Evolutionary conservation across 2,888 invertebrate genomes (phyloP).

Genomic region (Steromphala cineraria): DNA sequence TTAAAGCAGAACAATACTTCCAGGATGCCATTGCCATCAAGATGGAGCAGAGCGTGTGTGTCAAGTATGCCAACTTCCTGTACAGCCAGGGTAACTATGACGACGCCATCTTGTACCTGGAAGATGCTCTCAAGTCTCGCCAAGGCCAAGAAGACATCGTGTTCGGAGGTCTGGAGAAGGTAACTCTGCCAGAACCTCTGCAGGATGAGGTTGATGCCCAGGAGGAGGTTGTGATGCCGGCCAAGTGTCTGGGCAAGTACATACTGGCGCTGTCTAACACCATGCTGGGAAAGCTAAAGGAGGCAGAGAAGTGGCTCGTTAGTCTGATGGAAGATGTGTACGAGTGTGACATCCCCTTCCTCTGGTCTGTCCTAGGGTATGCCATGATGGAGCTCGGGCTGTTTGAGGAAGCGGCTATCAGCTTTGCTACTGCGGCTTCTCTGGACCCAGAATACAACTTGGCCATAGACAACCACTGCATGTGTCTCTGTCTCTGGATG

Average conservation of each 20-base stretch:
- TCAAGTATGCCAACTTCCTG: constrained; percentile 72
- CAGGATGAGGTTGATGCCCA: constrained; percentile 72
- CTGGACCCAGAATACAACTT: constrained; percentile 65
- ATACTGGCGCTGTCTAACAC: constrained; percentile 71
- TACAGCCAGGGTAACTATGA: constrained; percentile 71
- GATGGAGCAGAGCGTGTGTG: constrained; percentile 62
- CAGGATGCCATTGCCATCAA: constrained; percentile 68
- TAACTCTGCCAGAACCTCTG: constrained; percentile 70
- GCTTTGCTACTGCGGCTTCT: constrained; percentile 62
- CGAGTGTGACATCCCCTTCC: constrained; percentile 58
- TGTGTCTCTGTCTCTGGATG: constrained; percentile 60
- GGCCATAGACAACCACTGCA: constrained; percentile 67
- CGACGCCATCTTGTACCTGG: constrained; percentile 65
- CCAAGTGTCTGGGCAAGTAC: constrained; percentile 65
- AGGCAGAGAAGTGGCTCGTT: constrained; percentile 65
- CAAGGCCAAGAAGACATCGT: constrained; percentile 50
- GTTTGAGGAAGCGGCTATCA: constrained; percentile 68
- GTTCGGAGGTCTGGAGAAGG: constrained; percentile 71
- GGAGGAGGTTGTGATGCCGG: constrained; percentile 70
- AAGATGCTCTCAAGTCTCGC: constrained; percentile 56
- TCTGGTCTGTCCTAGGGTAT: constrained; percentile 71
- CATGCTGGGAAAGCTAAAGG: constrained; percentile 54
- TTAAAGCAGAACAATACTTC: constrained; percentile 68
- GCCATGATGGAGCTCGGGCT: constrained; percentile 70
- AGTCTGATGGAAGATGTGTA: constrained; percentile 61